phyloP scores from a whole-genome alignment of 2,113 vertebrate species.

The Leuciscus idus region DNA sequence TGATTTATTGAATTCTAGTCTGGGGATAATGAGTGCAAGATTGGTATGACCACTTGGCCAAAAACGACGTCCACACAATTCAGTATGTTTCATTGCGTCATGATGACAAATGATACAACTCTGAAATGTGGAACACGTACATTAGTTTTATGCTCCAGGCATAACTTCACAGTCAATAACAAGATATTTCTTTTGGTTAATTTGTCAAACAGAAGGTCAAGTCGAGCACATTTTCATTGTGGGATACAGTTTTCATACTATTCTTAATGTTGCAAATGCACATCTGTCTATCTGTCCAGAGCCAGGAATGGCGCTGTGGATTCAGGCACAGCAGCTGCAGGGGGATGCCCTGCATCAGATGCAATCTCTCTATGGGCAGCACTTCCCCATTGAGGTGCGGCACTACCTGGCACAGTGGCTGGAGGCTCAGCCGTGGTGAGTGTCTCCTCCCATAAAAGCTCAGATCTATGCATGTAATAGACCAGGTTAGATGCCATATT shows the following conservation, averaged over 20 bases:
- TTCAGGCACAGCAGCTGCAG: slow-evolving; percentile 94
- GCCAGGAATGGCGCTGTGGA: slow-evolving; percentile 89
- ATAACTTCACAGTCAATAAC: too few species aligned
- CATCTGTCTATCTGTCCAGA: neutral
- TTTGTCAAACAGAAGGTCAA: neutral
- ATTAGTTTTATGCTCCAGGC: too few species aligned
- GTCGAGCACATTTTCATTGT: neutral
- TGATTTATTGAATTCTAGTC: too few species aligned
- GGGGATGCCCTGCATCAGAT: slow-evolving; percentile 91
- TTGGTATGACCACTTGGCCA: too few species aligned
- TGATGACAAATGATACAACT: too few species aligned
- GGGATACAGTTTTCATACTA: neutral
- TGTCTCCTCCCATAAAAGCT: neutral
- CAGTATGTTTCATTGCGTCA: too few species aligned
- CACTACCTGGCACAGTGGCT: slow-evolving; percentile 95
- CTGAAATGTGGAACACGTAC: too few species aligned
- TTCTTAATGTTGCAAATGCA: neutral
- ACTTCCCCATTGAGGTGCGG: slow-evolving; percentile 94
- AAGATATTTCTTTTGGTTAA: neutral
- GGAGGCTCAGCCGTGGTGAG: slow-evolving; percentile 88
- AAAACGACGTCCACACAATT: too few species aligned
- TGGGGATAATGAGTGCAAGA: too few species aligned
- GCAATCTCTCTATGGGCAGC: slow-evolving; percentile 92
- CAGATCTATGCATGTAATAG: neutral
- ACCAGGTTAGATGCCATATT: too few species aligned